Evolutionary conservation across 2,797 vertebrate species (phyloP), one percentile per base, ranked within the genome.

Genomic region (Mallotus villosus): DNA sequence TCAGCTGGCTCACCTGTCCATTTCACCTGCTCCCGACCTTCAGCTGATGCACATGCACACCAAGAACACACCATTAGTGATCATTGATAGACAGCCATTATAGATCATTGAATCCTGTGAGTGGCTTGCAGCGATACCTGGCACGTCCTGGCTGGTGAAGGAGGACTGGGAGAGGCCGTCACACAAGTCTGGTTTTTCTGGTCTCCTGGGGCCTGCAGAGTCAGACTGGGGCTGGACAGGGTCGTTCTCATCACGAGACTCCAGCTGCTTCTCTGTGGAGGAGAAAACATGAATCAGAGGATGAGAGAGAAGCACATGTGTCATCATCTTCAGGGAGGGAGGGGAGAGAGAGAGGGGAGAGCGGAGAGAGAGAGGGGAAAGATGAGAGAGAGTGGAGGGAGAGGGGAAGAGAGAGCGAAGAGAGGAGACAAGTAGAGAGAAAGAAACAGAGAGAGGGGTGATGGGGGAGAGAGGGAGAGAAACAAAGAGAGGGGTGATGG

Each of bases 151-250:
- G 86, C 92, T 89, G 83, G 90, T 91, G 71, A 94, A 91, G 49
- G 95, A 94, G 76, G 94, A 93, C 53, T 84, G 95, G 17, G 95
- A 93, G 60, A 90, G 94, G 24, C 88, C 85, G 72, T 97, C 96
- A 41, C 76, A 90, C 74, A 88, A 88, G 76, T 97, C 96, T 49
- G 94, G 90, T 68, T 92, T 93, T 59, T 95, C 95, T 2, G 90
- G 80, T 29, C 83, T 90, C 78, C 86, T 89, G 51, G 88, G 79
- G 55, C 69, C 82, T 6, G 60, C 84, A 0, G 82, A 64, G 5
- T 89, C 79, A 76, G 80, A 80, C 89, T 72, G 63, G 79, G 91
- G 82, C 89, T 80, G 81, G 63, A 78, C 78, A 1, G 72, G 64
- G 5, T 73, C 25, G 32, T 73, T 79, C 60, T 85, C 82, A 22